Conservation (phyloP, 2,888 invertebrate genomes). For the Sclerodermus sp. region DNA sequence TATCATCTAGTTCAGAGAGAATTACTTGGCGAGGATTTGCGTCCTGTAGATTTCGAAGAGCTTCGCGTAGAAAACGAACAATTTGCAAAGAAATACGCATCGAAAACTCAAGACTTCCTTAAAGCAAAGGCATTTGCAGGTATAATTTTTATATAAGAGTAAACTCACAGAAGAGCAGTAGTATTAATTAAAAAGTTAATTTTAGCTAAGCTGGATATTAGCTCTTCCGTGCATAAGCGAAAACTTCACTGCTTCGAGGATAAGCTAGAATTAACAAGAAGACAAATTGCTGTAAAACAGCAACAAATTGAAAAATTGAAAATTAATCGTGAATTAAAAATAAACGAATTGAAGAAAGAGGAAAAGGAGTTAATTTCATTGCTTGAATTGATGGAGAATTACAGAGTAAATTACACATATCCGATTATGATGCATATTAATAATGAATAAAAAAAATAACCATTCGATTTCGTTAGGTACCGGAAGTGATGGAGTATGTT, state of each 20-base stretch:
- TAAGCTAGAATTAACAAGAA: conserved; percentile 57
- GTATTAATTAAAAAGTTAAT: background rate
- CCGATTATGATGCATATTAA: too few relatives aligned
- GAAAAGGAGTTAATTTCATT: conserved; percentile 44
- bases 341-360: conserved; percentile 56
- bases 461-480: conserved; percentile 45
- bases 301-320: conserved; percentile 57
- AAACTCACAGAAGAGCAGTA: too few relatives aligned
- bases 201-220: background rate
- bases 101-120: conserved; percentile 60
- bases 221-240: conserved; percentile 56
- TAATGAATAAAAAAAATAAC: too few relatives aligned
- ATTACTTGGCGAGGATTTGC: conserved; percentile 64
- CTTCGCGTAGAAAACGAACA: conserved; percentile 65
- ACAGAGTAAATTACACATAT: conserved; percentile 14
- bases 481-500: conserved; percentile 65
- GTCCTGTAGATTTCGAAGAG: conserved; percentile 68
- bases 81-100: conserved; percentile 60
- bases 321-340: conserved; percentile 54
- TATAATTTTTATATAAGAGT: too few relatives aligned
- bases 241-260: conserved; percentile 61
- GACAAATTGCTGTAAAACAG: conserved; percentile 56
- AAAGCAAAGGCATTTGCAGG: conserved; percentile 66
- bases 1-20: conserved; percentile 62
- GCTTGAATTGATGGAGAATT: conserved; percentile 10